A percentile compares a stretch with the other conserved stretches of the same genome.
Conservation (phyloP, 2,797 vertebrate genomes). For the Simalia tracyae region DNA sequence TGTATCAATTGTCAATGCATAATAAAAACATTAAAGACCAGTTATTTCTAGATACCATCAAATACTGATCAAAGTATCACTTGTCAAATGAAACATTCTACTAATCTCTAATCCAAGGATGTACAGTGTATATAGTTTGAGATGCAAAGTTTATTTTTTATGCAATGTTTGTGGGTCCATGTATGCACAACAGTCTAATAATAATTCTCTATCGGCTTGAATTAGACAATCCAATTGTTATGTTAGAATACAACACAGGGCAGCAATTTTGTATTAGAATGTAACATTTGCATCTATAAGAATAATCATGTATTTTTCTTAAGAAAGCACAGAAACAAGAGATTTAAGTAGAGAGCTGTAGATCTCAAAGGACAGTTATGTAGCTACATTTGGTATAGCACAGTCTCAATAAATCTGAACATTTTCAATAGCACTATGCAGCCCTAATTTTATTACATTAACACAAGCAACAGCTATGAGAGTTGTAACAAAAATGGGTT, state of each 20-base stretch:
- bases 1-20: background rate
- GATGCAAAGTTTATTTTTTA: background rate
- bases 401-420: slow-evolving; percentile 7
- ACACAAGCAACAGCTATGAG: background rate
- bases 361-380: slow-evolving; percentile 6
- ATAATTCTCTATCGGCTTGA: background rate
- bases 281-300: background rate
- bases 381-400: background rate
- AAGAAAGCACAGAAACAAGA: slow-evolving; percentile 31
- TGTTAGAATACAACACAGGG: background rate
- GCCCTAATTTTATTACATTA: slow-evolving; percentile 9
- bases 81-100: background rate
- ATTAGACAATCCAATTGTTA: background rate
- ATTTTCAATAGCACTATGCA: background rate
- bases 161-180: background rate
- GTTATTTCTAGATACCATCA: background rate
- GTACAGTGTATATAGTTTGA: background rate
- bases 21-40: background rate
- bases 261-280: background rate
- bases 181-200: background rate
- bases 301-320: slow-evolving; percentile 21
- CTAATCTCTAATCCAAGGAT: background rate
- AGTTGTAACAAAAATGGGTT: background rate
- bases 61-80: background rate
- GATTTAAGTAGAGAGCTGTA: background rate